Evolutionary conservation across 2,888 invertebrate genomes (phyloP), one percentile per base, ranked within the genome.

Genomic region (Cosmia trapezina): DNA sequence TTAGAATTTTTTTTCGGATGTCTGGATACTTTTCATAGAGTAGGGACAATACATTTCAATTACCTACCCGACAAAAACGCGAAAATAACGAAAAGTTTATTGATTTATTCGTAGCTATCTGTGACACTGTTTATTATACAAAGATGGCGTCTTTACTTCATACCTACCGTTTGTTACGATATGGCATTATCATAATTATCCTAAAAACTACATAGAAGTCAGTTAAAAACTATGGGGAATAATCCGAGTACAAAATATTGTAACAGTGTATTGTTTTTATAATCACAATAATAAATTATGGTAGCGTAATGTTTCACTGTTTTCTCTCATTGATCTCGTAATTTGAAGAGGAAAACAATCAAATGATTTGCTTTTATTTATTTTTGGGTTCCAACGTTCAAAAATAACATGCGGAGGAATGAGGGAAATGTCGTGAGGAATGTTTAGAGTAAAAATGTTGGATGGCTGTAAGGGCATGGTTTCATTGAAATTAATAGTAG

Each of bases 301-400:
- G 14, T 8, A 17, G 37, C 49, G 37, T 22, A n/a, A 65, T 28
- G 57, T 59, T 62, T 41, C 43, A 56, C 49, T 76, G 56, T 62
- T 68, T 67, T 62, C 22, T 60, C 8, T 22, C 22, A 54, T 66
- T 76, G 47, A 43, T 61, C 60, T 22, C 43, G 9, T 9, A 37
- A 49, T 61, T 69, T 70, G 62, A 70, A 63, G 33, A 53, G 41
- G 22, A 77, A 59, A 37, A 76, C n/a, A 75, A 49, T 49, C 9
- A 61, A 60, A 43, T 57, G 14, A 19, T 77, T 47, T 70, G 22
- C 17, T 70, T 75, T 74, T 67, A 33, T 33, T 28, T 28, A 7
- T 9, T 28, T 45, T 45, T 17, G 17, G 4, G 4, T 0, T 37
- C n/a, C 37, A 2, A 8, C 12, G 5, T 41, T 28, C 8, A 41